These are phyloP conservation scores for Leptinotarsa lineolata DNA, from an alignment of 1,140 invertebrate species.

Conservation along the genomic window DNA sequence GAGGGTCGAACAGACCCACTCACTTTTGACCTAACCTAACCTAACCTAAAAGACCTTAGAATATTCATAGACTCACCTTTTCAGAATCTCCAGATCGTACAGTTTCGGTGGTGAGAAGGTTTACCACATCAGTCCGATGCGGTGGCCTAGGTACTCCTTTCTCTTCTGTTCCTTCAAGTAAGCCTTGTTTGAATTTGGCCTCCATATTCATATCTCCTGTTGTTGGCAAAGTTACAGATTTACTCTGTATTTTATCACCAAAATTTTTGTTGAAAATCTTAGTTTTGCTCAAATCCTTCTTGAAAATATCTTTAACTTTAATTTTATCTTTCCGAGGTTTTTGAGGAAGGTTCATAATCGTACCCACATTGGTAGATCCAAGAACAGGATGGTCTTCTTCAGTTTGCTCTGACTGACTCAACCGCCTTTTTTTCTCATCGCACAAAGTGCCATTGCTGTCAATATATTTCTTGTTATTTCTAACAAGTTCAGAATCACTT, in stretches of 20 bases:
- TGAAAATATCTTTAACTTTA: conserved; percentile 51
- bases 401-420: conserved; percentile 54
- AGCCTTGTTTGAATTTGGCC: conserved; percentile 66
- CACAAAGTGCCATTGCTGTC: conserved; percentile 57
- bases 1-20: too few species aligned
- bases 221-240: conserved; percentile 50
- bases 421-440: conserved; percentile 62
- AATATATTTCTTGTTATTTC: conserved; percentile 55
- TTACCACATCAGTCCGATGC: conserved; percentile 45
- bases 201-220: conserved; percentile 59
- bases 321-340: conserved; percentile 52
- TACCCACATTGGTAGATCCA: conserved; percentile 69
- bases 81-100: conserved; percentile 28
- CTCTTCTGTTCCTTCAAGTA: conserved; percentile 59
- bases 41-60: too few species aligned
- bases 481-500: conserved; percentile 57
- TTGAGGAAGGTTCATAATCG: conserved; percentile 57
- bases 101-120: conserved; percentile 30
- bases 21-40: too few species aligned
- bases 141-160: conserved; percentile 48
- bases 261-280: conserved; percentile 62
- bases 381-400: conserved; percentile 55
- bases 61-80: conserved; percentile 33
- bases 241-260: conserved; percentile 45
- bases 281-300: conserved; percentile 59